phyloP scores from a whole-genome alignment of 2,888 invertebrate species.

The Ypsolopha scabrella region DNA sequence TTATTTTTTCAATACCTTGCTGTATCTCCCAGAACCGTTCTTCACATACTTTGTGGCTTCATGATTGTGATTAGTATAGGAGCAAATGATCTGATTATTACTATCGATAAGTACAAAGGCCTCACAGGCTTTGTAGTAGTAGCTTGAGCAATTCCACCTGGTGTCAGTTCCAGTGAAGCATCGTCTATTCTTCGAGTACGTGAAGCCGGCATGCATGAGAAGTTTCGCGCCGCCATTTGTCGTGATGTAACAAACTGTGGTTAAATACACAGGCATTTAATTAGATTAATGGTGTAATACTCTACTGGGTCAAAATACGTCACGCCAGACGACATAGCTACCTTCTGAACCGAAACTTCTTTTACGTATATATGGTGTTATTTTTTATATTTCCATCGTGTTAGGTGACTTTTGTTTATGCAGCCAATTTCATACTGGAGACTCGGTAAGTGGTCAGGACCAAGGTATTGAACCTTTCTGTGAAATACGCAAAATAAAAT shows the following conservation, averaged over 20 bases:
- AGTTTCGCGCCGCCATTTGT: not conserved
- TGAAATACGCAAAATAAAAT: too few relatives aligned
- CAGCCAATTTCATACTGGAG: too few relatives aligned
- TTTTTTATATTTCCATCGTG: too few relatives aligned
- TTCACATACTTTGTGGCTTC: not conserved
- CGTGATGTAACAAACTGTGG: not conserved
- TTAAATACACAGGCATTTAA: too few relatives aligned
- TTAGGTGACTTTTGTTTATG: too few relatives aligned
- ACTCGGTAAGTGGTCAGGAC: too few relatives aligned
- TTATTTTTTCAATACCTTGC: not conserved
- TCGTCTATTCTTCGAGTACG: not conserved
- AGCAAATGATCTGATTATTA: not conserved
- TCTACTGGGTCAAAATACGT: too few relatives aligned
- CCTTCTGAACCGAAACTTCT: too few relatives aligned
- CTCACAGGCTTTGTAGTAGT: not conserved
- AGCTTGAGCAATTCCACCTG: conserved; percentile 3
- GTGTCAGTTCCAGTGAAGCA: not conserved
- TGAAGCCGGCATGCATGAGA: not conserved
- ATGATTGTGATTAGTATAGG: not conserved
- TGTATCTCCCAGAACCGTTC: not conserved
- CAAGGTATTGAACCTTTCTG: too few relatives aligned
- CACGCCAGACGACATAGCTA: too few relatives aligned
- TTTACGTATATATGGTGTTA: too few relatives aligned
- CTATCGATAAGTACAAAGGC: not conserved
- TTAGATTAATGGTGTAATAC: too few relatives aligned